A percentile compares a stretch with the other conserved stretches of the same genome.
Evolutionary conservation across 2,888 invertebrate genomes (phyloP).

Genomic region (Leptinotarsa haldemani): DNA sequence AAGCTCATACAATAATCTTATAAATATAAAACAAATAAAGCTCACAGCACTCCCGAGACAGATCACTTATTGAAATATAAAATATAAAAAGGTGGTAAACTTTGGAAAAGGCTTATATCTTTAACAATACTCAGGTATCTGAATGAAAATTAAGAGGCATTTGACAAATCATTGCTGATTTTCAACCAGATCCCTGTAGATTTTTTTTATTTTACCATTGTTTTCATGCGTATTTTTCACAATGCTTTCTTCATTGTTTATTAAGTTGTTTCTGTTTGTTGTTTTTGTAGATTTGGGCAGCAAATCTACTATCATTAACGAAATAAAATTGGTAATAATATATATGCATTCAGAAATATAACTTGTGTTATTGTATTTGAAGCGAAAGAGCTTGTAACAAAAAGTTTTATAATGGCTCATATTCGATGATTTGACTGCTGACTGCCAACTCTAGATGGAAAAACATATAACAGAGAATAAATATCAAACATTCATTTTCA

Average conservation of each 20-base stretch:
- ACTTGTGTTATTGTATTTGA: too few relatives aligned
- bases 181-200: too few relatives aligned
- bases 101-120: constrained; percentile 8
- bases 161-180: too few relatives aligned
- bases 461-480: too few relatives aligned
- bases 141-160: too few relatives aligned
- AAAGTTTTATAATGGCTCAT: too few relatives aligned
- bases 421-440: too few relatives aligned
- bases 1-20: neutral
- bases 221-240: neutral
- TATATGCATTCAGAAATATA: too few relatives aligned
- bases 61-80: neutral
- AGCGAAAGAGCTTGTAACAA: too few relatives aligned
- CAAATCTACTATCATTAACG: neutral
- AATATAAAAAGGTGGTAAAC: neutral
- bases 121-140: neutral
- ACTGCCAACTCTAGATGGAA: too few relatives aligned
- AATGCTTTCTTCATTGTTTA: neutral
- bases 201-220: neutral
- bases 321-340: neutral
- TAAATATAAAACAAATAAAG: constrained; percentile 15
- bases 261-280: neutral
- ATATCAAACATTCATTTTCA: too few relatives aligned
- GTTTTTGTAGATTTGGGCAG: neutral
- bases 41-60: neutral